Evolutionary conservation across 2,888 invertebrate genomes (phyloP).

Genomic region (Nematopogon swammerdamellus): DNA sequence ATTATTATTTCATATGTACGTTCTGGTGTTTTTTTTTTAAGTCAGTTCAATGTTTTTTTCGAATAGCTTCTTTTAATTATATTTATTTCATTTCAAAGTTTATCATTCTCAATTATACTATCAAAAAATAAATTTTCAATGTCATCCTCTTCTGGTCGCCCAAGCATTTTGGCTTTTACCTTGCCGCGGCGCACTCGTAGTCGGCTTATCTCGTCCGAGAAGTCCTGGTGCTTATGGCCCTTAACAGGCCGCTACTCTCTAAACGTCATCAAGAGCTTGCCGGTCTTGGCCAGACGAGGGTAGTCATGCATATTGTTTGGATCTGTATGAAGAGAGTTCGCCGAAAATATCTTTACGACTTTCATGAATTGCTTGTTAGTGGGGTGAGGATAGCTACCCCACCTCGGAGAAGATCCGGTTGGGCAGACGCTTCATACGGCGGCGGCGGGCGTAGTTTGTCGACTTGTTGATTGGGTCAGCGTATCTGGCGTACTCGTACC

Average conservation of each 20-base stretch:
- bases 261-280: constrained; percentile 66
- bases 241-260: constrained; percentile 74
- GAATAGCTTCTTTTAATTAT: no score
- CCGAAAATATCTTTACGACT: constrained; percentile 74
- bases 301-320: constrained; percentile 78
- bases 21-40: no score
- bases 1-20: no score
- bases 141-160: no score
- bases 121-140: no score
- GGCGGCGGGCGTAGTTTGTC: constrained; percentile 76
- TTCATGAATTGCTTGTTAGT: constrained; percentile 77
- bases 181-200: constrained; percentile 76
- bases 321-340: constrained; percentile 69
- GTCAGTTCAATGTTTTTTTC: no score
- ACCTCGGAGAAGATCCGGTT: constrained; percentile 90
- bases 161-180: constrained; percentile 53
- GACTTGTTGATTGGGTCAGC: constrained; percentile 63
- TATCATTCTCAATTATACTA: no score
- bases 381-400: constrained; percentile 64
- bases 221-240: constrained; percentile 90
- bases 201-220: constrained; percentile 81
- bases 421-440: constrained; percentile 85
- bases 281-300: constrained; percentile 78
- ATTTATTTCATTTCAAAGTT: no score
- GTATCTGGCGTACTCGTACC: constrained; percentile 74